Conservation (phyloP, 2,113 vertebrate genomes). For the Stigmatopora nigra region DNA sequence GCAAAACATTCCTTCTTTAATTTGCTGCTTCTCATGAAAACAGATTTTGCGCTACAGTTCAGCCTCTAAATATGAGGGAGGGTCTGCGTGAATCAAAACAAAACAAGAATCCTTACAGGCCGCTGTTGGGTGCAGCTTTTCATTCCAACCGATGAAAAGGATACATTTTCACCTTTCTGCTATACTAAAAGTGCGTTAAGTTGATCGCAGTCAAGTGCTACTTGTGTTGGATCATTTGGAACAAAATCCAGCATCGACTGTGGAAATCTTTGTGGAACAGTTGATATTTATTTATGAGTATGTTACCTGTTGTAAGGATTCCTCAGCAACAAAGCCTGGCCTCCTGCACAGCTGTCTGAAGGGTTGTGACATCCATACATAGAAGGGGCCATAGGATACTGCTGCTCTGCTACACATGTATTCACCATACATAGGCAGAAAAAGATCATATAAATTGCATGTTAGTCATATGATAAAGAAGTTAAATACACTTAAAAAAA, state of each 20-base stretch:
- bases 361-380: slow-evolving; percentile 96
- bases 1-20: slow-evolving; percentile 14
- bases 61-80: neutral
- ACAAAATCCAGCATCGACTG: too few relatives aligned
- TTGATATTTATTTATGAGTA: slow-evolving; percentile 23
- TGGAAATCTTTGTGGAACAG: neutral
- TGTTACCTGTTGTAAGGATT: slow-evolving; percentile 94
- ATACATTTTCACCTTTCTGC: too few relatives aligned
- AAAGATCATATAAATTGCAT: neutral
- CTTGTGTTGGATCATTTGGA: too few relatives aligned
- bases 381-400: slow-evolving; percentile 89
- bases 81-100: too few relatives aligned
- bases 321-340: slow-evolving; percentile 90
- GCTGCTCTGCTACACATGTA: slow-evolving; percentile 79
- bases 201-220: too few relatives aligned
- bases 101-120: too few relatives aligned
- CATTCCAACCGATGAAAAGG: too few relatives aligned
- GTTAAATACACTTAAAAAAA: neutral
- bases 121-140: too few relatives aligned
- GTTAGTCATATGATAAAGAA: neutral
- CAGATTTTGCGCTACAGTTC: slow-evolving; percentile 16
- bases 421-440: slow-evolving; percentile 4
- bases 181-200: too few relatives aligned
- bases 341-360: slow-evolving; percentile 87
- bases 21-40: slow-evolving; percentile 16